Conservation (phyloP, 2,113 vertebrate genomes). For the Raphicerus campestris region DNA sequence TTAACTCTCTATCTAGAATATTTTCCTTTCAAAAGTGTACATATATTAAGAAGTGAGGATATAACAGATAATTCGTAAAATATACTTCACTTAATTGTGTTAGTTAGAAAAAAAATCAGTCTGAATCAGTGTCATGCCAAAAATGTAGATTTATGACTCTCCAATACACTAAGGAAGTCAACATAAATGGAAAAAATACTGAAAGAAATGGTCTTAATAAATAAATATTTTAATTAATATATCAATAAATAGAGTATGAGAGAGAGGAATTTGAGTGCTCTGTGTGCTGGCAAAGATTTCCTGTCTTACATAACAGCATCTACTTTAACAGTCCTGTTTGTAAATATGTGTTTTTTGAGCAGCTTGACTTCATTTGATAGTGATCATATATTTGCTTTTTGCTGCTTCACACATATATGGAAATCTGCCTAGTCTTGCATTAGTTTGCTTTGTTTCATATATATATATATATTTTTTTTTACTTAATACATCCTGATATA, state of each 20-base stretch:
- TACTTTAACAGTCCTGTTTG: neutral
- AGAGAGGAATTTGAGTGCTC: neutral
- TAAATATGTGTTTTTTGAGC: neutral
- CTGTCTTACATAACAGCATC: neutral
- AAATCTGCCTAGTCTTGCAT: neutral
- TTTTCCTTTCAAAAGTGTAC: neutral
- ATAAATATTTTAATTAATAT: neutral
- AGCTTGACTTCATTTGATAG: neutral
- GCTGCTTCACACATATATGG: neutral
- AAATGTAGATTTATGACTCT: neutral
- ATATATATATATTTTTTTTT: too few relatives aligned
- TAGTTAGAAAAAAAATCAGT: neutral
- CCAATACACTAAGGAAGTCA: neutral
- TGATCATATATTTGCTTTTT: neutral
- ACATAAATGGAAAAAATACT: neutral
- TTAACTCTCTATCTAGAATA: neutral
- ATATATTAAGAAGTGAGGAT: neutral
- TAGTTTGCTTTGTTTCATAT: neutral
- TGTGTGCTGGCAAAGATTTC: neutral
- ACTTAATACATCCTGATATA: neutral
- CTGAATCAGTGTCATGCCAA: neutral
- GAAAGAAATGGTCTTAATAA: neutral
- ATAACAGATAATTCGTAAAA: neutral
- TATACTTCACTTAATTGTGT: neutral
- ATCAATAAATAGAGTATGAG: neutral